Conservation (phyloP, 2,888 invertebrate genomes). For the Coelopa pilipes region DNA sequence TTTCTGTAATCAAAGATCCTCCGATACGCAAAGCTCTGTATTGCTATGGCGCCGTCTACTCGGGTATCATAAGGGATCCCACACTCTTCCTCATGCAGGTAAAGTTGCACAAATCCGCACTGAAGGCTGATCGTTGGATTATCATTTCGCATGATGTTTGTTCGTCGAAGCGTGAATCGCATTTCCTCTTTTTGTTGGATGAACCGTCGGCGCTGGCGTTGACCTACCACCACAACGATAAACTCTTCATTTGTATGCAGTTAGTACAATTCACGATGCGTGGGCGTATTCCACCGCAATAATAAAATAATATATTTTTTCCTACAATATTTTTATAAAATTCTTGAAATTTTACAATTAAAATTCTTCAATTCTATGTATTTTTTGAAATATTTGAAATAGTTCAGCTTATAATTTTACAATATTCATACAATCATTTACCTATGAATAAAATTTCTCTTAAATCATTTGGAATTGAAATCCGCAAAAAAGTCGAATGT, state of each 20-base stretch:
- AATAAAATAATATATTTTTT: too few species aligned
- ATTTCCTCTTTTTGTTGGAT: constrained; percentile 46
- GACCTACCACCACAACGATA: constrained; percentile 37
- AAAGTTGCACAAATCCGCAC: constrained; percentile 43
- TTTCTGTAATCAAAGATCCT: constrained; percentile 13
- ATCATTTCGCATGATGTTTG: constrained; percentile 40
- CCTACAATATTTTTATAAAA: too few species aligned
- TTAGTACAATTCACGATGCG: constrained; percentile 32
- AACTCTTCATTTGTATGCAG: constrained; percentile 42
- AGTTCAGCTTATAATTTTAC: too few species aligned
- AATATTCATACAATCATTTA: too few species aligned
- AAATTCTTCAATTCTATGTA: too few species aligned
- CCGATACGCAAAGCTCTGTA: constrained; percentile 28
- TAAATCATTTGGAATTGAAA: constrained; percentile 10
- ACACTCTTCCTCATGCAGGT: constrained; percentile 44
- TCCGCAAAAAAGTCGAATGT: constrained; percentile 36
- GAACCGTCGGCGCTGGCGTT: constrained; percentile 47
- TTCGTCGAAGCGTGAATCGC: constrained; percentile 36
- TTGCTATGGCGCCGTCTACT: constrained; percentile 41
- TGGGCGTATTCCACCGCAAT: constrained; percentile 25
- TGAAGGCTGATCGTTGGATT: constrained; percentile 46
- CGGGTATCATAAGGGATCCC: constrained; percentile 42
- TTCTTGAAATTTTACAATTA: too few species aligned
- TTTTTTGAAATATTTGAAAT: too few species aligned
- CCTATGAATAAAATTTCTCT: too few species aligned